Evolutionary conservation across 2,888 invertebrate genomes (phyloP), one percentile per base, ranked within the genome.

Genomic region (Melieria omissa): DNA sequence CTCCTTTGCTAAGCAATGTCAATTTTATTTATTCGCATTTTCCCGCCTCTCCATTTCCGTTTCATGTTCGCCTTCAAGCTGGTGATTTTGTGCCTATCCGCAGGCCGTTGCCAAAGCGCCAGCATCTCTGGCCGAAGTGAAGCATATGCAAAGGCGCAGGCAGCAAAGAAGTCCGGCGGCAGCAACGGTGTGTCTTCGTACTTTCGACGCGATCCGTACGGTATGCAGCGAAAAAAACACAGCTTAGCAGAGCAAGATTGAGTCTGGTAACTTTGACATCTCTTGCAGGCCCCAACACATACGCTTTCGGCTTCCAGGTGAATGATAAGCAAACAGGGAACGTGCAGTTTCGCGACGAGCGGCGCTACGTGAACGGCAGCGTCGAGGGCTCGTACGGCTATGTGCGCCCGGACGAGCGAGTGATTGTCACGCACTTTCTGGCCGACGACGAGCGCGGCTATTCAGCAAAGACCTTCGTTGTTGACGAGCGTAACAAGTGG

Each of bases 301-400:
- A 93, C 81, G 89, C 91, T 0, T 94, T 92, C 81, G 92, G 93
- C 12, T 94, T 92, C 81, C 92, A 93, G 78, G 86, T 92, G 7
- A 88, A 90, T 54, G 93, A 94, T 81, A 87, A 90, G 0, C 83
- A 82, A 7, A 90, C 89, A 4, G 90, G 91, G 10, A 93, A 93
- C 78, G 88, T 89, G 6, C 94, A 94, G 81, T 94, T 91, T 80
- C 88, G 93, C 4, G 90, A 90, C 65, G 94, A 94, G 82, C 91
- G 92, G 77, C 88, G 92, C 47, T 90, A 90, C 74, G 84, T 89
- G 0, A 93, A 94, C 83, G 93, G 93, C 29, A 92, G 93, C 4
- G 91, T 93, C 0, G 88, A 88, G 0, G 94, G 94, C 4, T 91
- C 91, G 76, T 94, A 93, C 81, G 94, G 94, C 0, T 91, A 91